Evolutionary conservation across 2,797 vertebrate species (phyloP).

Genomic region (Poeciliopsis infans): DNA sequence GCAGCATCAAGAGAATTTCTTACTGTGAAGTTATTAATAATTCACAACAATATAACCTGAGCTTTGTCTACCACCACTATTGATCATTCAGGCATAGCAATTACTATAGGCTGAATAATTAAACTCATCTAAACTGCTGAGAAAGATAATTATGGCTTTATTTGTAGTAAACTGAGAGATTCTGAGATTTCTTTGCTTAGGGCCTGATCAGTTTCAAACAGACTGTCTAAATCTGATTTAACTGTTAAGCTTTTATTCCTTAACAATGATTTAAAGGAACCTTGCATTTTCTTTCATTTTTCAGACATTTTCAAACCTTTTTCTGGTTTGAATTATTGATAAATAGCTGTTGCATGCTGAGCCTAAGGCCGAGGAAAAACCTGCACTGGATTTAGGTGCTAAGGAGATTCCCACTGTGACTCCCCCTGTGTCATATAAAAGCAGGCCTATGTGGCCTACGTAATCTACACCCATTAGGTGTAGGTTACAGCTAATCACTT

Average conservation of each 20-base stretch:
- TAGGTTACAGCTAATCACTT: not conserved
- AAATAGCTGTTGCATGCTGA: slow-evolving; percentile 77
- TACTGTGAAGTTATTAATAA: slow-evolving; percentile 59
- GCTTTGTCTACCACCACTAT: slow-evolving; percentile 38
- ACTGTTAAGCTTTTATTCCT: not conserved
- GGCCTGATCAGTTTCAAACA: not conserved
- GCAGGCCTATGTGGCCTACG: not conserved
- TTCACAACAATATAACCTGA: slow-evolving; percentile 48
- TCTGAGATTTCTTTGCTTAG: not conserved
- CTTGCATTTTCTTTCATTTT: slow-evolving; percentile 65
- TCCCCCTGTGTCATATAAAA: not conserved
- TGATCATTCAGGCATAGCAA: slow-evolving; percentile 29
- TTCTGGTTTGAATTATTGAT: slow-evolving; percentile 78
- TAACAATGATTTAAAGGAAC: slow-evolving; percentile 23
- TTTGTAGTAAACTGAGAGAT: not conserved
- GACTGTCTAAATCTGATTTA: slow-evolving; percentile 8
- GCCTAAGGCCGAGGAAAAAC: slow-evolving; percentile 49
- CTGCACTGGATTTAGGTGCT: slow-evolving; percentile 34
- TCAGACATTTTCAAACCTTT: slow-evolving; percentile 73
- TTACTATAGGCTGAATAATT: slow-evolving; percentile 26
- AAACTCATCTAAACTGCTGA: slow-evolving; percentile 12
- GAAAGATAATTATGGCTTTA: slow-evolving; percentile 2
- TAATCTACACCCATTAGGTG: not conserved
- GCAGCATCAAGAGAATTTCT: slow-evolving; percentile 54
- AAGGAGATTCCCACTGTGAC: not conserved